Base-by-base conservation (phyloP, 2,113 vertebrate species). In the Peromyscus maniculatus region DNA sequence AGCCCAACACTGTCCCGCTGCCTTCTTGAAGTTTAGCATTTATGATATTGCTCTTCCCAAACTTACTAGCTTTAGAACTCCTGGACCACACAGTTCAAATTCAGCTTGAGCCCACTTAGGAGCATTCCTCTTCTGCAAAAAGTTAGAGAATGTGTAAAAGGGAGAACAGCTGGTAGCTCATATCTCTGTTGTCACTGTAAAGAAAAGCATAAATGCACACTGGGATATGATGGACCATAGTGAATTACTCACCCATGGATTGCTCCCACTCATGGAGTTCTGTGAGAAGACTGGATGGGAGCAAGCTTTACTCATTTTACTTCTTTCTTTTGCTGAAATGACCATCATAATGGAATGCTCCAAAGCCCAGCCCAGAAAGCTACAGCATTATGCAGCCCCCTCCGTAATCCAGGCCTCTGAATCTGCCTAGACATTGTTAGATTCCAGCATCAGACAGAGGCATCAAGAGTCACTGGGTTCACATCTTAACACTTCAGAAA, bases 1-100 rank as follows among this genome's bases (percentile, higher is more conserved):
- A 2, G 17, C 26, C 24, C 16, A 1, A n/a, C 7, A 3, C 0
- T 33, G 33, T 13, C 26, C 66, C 0, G 5, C 16, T 64, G 0
- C 28, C 46, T 62, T 55, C 39, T 33, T 33, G 1, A 43, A 78
- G 66, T 28, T 79, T 28, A 69, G 89, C 39, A 31, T 86, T 55
- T 0, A 2, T 10, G 3, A 4, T 1, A 31, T 7, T 67, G n/a
- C n/a, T 75, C n/a, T 46, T 74, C 83, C 26, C 16, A 84, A 46
- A 10, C n/a, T 10, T 46, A 33, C 39, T 22, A 21, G 59, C 1
- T 1, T 82, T 16, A 62, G 66, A 24, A 49, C 52, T 33, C 49
- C 57, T 55, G 19, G 16, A 69, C 49, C 19, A 55, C 28, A 1
- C 15, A 5, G n/a, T 31, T 22, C 66, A 28, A 11, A 22, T 39